Base-by-base conservation (phyloP, 1,140 invertebrate genomes). In the Sarcophaga bullata region DNA sequence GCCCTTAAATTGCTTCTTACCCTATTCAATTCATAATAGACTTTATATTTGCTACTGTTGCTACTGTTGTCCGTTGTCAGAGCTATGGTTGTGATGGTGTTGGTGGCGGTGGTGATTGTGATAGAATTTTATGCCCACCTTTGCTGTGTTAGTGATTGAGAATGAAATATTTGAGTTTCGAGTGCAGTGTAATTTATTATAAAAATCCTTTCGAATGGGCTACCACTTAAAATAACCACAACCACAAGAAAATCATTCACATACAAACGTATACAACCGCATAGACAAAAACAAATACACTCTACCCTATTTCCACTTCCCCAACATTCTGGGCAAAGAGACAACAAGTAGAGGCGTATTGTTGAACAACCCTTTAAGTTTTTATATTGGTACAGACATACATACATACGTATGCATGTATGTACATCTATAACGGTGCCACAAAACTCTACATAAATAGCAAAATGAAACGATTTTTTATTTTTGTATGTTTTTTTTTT, bases 91-190 rank as follows among this genome's bases (percentile, higher is more conserved):
- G 11, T 13, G 58, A 25, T 72, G 11, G 1, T 72, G 73, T 47
- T 68, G 62, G 8, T 68, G 19, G 10, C n/a, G n/a, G 54, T 68
- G 19, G n/a, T 19, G 17, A 8, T 68, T 17, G 62, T 68, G 25
- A 37, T 37, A 37, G 25, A 2, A 37, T 37, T 37, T 37, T 37
- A 4, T 37, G 8, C 52, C 54, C 49, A 48, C 81, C 76, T 78
- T 54, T 50, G 11, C 25, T 9, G 9, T 72, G 76, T 80, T 68
- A 80, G 76, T 80, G 75, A 82, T 80, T 80, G 82, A 47, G 73
- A 76, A 82, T 82, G 82, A 82, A 82, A 82, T 82, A 82, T 82
- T 76, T 68, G 75, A 80, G 78, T 72, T 82, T 73, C 58, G 82
- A 76, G 82, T 68, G 82, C 82, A 82, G 82, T 78, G 68, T 82